Percentiles rank a stretch among this genome's conserved stretches.
Conservation (phyloP, 2,113 vertebrate genomes). For the Chionodraco myersi region DNA sequence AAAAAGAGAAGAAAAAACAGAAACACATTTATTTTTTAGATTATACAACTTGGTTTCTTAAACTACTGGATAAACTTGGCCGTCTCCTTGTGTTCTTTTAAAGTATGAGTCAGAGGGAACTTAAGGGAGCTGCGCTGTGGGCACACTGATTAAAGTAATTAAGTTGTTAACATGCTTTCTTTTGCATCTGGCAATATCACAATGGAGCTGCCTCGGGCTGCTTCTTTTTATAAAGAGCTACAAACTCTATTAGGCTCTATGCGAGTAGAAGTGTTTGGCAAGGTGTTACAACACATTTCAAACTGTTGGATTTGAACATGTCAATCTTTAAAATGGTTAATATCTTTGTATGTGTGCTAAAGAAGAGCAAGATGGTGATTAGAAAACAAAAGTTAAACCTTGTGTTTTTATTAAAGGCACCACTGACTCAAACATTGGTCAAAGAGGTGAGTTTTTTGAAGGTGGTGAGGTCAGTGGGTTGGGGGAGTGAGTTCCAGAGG, state of each 20-base stretch:
- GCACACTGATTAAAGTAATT: constrained; percentile 23
- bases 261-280: background rate
- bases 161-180: constrained; percentile 24
- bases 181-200: constrained; percentile 18
- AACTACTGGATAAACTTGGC: background rate
- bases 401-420: background rate
- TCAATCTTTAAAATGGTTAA: background rate
- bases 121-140: constrained; percentile 10
- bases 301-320: background rate
- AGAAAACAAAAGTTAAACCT: background rate
- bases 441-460: no score
- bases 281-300: background rate
- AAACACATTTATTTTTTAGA: background rate
- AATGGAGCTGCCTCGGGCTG: background rate
- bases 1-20: constrained; percentile 30
- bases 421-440: no score
- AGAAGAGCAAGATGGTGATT: background rate
- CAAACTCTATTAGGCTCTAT: background rate
- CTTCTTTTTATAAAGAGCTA: constrained; percentile 13
- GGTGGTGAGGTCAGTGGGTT: no score
- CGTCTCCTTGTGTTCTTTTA: background rate
- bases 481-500: no score
- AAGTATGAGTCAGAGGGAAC: constrained; percentile 5
- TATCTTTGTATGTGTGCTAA: background rate
- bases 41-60: background rate